A percentile compares a stretch with the other conserved stretches of the same genome.
Conservation (phyloP, 2,113 vertebrate species). For the Upupa epops region DNA sequence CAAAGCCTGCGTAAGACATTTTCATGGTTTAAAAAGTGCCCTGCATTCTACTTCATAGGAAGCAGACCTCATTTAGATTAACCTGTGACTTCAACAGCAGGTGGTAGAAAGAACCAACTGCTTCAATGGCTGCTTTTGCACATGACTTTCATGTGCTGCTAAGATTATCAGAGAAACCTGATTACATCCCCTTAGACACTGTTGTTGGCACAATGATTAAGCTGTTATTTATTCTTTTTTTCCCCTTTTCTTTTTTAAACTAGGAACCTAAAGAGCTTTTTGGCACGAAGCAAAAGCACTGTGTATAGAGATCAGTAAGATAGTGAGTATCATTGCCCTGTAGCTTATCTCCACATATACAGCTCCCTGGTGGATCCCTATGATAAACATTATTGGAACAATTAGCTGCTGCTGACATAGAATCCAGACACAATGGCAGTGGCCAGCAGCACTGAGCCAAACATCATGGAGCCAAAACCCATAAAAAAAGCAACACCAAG, state of each 20-base stretch:
- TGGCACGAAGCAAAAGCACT: slow-evolving; percentile 76
- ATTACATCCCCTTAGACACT: slow-evolving; percentile 82
- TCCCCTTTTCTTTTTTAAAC: slow-evolving; percentile 46
- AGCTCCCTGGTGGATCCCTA: slow-evolving; percentile 86
- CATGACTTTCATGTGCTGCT: slow-evolving; percentile 82
- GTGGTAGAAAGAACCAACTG: slow-evolving; percentile 83
- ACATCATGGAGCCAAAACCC: slow-evolving; percentile 80
- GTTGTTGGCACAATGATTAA: slow-evolving; percentile 83
- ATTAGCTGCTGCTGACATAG: slow-evolving; percentile 85
- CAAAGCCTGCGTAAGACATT: slow-evolving; percentile 70
- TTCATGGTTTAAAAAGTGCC: slow-evolving; percentile 79
- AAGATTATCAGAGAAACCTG: slow-evolving; percentile 82
- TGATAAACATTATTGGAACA: slow-evolving; percentile 89
- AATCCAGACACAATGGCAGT: slow-evolving; percentile 81
- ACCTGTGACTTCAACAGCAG: slow-evolving; percentile 84
- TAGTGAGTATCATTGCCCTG: slow-evolving; percentile 81
- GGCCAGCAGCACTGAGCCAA: slow-evolving; percentile 79
- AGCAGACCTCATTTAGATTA: slow-evolving; percentile 82
- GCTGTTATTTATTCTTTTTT: slow-evolving; percentile 67
- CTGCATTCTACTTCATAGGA: slow-evolving; percentile 73
- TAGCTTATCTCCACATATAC: slow-evolving; percentile 88
- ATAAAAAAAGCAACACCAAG: slow-evolving; percentile 81
- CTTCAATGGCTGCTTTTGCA: slow-evolving; percentile 80
- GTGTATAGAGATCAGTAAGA: slow-evolving; percentile 82
- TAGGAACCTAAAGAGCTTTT: slow-evolving; percentile 78